Evolutionary conservation across 2,888 invertebrate species (phyloP), one percentile per base, ranked within the genome.

Genomic region (Stenoptilia bipunctidactyla): DNA sequence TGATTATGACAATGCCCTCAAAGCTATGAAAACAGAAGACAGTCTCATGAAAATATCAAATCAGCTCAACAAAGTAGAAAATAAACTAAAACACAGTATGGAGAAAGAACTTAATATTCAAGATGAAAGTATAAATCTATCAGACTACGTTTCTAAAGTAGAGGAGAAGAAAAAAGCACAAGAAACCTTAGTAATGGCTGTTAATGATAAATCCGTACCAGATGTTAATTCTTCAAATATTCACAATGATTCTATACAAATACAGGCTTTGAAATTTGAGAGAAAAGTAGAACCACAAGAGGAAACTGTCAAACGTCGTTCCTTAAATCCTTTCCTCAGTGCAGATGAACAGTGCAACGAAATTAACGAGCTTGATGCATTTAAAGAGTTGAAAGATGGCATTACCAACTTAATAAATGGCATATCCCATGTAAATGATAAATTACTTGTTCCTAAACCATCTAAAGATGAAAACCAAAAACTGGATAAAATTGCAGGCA

Each of bases 361-460:
- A 55, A 66, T 83, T 2, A 73, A 73, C 48, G 82, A 75, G 61
- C 79, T 80, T 15, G 77, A 77, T 47, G 82, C 83, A 27, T 85
- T 85, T 15, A 77, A 76, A 56, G 85, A 85, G 59, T 55, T 85
- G 13, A 82, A 84, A 60, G 77, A 83, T 41, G 85, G 85, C 2
- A 85, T 85, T 49, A 80, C 82, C 20, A 83, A 85, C 53, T 63
- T 85, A 45, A 75, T 85, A 41, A 83, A 84, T 46, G 85, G 84
- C 30, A 85, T 85, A 55, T 68, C 83, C 20, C 76, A 83, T 53
- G 84, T 85, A 0, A 83, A 80, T 43, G 80, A 82, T 45, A 84
- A 82, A 52, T 49, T 84, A 36, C 82, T 76, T 49, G 55, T 70
- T 42, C 57, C 68, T 38, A 77, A 71, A 52, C 40, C 48, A 39